phyloP scores from a whole-genome alignment of 2,888 invertebrate genomes.

The Teleogryllus oceanicus region DNA sequence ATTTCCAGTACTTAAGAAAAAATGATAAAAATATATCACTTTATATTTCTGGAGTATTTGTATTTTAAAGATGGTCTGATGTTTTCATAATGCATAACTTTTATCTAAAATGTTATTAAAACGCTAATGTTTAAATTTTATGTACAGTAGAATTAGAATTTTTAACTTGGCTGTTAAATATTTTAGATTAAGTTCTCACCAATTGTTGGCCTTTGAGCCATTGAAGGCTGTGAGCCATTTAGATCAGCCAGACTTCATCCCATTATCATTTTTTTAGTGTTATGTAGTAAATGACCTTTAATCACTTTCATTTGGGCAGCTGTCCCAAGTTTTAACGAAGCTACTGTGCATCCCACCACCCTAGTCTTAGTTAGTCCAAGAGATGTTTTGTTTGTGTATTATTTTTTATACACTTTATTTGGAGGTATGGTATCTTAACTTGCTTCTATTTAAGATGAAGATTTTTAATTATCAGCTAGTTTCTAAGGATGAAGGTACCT shows the following conservation, averaged over 20 bases:
- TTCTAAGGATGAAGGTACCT: background rate
- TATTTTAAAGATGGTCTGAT: background rate
- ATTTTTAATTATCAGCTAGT: background rate
- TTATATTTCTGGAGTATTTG: background rate
- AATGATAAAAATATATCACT: background rate
- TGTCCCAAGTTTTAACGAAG: background rate
- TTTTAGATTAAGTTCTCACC: background rate
- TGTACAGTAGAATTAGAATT: conserved; percentile 1
- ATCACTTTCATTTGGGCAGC: background rate
- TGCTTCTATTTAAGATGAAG: background rate
- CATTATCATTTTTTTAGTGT: background rate
- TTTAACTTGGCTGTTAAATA: conserved; percentile 3
- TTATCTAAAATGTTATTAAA: conserved; percentile 11
- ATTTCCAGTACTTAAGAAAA: background rate
- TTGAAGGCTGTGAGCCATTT: conserved; percentile 4
- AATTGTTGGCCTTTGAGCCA: background rate
- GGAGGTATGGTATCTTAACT: background rate
- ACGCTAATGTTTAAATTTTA: conserved; percentile 3
- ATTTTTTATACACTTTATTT: background rate
- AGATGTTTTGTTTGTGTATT: conserved; percentile 6
- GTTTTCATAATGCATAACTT: conserved; percentile 1
- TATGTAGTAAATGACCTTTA: no score
- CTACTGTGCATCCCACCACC: conserved; percentile 6
- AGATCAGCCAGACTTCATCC: background rate
- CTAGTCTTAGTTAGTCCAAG: conserved; percentile 1